Percentiles rank a stretch among this genome's conserved stretches.
Evolutionary conservation across 2,113 vertebrate genomes (phyloP).

Genomic region (Puma concolor): DNA sequence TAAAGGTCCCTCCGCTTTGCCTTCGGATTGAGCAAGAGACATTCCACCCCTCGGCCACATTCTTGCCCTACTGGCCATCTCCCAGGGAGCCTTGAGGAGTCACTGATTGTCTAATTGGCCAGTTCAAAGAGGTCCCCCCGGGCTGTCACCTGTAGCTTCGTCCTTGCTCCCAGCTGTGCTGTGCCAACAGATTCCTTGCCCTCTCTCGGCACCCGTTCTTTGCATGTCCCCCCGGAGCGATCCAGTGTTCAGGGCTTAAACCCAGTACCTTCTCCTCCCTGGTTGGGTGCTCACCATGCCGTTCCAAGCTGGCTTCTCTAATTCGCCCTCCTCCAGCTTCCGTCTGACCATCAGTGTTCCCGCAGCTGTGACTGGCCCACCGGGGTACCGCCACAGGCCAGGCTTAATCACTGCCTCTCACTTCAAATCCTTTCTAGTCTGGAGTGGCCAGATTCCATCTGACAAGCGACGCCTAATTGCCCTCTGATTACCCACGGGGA

Average conservation of each 20-base stretch:
- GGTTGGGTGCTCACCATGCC: not conserved
- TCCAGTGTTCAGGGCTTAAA: not conserved
- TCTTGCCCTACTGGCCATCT: accelerated
- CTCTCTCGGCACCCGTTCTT: not conserved
- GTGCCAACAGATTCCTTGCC: not conserved
- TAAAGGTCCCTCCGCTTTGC: not conserved
- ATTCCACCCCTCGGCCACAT: not conserved
- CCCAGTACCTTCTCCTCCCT: not conserved
- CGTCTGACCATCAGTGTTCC: not conserved
- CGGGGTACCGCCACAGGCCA: not conserved
- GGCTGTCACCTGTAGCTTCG: not conserved
- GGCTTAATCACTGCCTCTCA: conserved; percentile 23
- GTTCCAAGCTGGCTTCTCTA: not conserved
- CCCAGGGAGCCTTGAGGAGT: not conserved
- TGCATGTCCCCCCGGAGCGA: not conserved
- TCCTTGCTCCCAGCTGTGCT: not conserved
- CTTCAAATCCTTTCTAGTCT: conserved; percentile 64
- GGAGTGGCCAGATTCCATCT: conserved; percentile 42
- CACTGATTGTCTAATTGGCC: not conserved
- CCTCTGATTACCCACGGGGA: conserved; percentile 50
- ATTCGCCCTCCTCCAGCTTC: conserved; percentile 14
- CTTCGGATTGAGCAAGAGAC: not conserved
- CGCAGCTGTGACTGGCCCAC: not conserved
- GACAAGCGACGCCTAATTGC: not conserved
- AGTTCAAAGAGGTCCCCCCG: not conserved